These are phyloP conservation scores for Tenrec ecaudatus DNA, from an alignment of 2,113 vertebrate genomes.

Conservation along the genomic window DNA sequence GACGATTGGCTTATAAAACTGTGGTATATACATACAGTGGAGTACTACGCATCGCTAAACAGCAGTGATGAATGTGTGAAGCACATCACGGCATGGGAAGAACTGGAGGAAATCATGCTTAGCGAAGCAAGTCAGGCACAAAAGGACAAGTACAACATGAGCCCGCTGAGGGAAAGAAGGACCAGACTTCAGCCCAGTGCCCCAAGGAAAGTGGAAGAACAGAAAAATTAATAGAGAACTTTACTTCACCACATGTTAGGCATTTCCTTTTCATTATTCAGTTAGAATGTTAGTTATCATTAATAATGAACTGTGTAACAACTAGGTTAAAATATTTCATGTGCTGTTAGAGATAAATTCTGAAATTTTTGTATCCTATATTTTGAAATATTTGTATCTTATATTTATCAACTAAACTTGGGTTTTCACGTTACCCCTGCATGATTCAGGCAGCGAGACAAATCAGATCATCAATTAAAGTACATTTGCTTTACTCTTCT, in stretches of 20 bases:
- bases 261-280: background rate
- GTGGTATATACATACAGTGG: too few relatives aligned
- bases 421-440: background rate
- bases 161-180: too few relatives aligned
- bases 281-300: slow-evolving; percentile 18
- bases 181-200: too few relatives aligned
- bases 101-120: too few relatives aligned
- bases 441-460: slow-evolving; percentile 37
- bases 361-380: background rate
- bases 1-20: too few relatives aligned
- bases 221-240: background rate
- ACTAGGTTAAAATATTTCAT: background rate
- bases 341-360: background rate
- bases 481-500: background rate
- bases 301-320: background rate
- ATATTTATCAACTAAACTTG: background rate
- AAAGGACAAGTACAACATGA: too few relatives aligned
- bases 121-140: too few relatives aligned
- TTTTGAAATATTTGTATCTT: background rate
- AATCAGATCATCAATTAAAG: slow-evolving; percentile 1
- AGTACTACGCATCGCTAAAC: too few relatives aligned
- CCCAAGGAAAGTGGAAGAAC: background rate
- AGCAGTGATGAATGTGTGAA: too few relatives aligned
- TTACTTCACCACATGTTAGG: background rate
- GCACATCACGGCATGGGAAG: too few relatives aligned